phyloP scores from a whole-genome alignment of 2,797 vertebrate genomes.

The Lates japonicus region DNA sequence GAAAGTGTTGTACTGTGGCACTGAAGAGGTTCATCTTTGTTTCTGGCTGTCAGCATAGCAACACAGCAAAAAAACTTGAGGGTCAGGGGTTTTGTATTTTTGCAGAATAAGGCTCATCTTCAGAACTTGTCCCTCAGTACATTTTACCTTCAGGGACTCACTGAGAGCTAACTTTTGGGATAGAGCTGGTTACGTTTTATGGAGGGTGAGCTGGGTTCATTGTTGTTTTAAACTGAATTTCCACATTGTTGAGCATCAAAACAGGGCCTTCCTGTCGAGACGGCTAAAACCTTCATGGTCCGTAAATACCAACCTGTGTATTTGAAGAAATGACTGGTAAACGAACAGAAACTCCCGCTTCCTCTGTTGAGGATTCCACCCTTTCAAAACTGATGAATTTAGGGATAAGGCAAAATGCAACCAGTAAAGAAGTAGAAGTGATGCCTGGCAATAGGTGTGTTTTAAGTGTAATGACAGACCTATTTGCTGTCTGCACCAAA shows the following conservation, averaged over 20 bases:
- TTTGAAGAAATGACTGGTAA: slow-evolving; percentile 47
- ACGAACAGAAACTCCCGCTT: slow-evolving; percentile 57
- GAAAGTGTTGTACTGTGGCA: not conserved
- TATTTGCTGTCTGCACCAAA: slow-evolving; percentile 73
- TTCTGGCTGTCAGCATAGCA: not conserved
- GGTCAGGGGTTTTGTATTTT: not conserved
- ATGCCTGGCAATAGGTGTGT: slow-evolving; percentile 9
- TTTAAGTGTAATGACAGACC: slow-evolving; percentile 61
- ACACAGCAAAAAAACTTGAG: not conserved
- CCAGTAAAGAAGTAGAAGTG: not conserved
- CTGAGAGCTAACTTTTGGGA: not conserved
- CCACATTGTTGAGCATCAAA: slow-evolving; percentile 4
- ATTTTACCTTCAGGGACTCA: not conserved
- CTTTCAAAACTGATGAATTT: not conserved
- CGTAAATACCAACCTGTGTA: slow-evolving; percentile 5
- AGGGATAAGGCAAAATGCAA: slow-evolving; percentile 23
- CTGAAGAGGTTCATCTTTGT: not conserved
- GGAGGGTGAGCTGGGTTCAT: rapidly evolving
- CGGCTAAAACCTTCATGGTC: not conserved
- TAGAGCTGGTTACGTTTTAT: too few relatives aligned
- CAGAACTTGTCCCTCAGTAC: not conserved
- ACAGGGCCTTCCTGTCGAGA: slow-evolving; percentile 3
- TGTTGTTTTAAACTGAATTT: not conserved
- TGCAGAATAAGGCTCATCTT: not conserved
- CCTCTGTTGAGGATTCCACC: slow-evolving; percentile 22